Conservation (phyloP, 2,888 invertebrate species). For the Xestia xanthographa region DNA sequence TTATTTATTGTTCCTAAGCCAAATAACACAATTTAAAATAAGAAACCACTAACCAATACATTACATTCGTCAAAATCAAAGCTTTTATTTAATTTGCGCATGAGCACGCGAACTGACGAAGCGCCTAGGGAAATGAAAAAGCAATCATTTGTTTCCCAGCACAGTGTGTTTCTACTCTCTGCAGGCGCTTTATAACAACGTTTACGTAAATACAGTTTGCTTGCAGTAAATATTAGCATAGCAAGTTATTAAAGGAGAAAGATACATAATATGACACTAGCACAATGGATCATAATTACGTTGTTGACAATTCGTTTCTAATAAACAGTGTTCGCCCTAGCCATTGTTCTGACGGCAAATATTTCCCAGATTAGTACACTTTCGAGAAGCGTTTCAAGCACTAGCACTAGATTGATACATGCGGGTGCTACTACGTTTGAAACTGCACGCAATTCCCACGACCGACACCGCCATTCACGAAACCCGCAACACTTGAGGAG, state of each 20-base stretch:
- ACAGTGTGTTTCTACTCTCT: conserved; percentile 11
- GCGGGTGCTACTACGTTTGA: conserved; percentile 68
- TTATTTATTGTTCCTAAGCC: background rate
- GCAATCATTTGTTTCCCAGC: conserved; percentile 38
- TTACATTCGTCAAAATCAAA: background rate
- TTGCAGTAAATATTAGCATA: conserved; percentile 9
- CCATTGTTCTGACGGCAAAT: conserved; percentile 79
- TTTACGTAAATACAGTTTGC: background rate
- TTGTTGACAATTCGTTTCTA: conserved; percentile 64
- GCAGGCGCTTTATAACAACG: conserved; percentile 29
- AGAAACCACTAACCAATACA: background rate
- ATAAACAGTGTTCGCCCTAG: conserved; percentile 66
- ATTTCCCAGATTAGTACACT: conserved; percentile 83
- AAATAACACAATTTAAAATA: background rate
- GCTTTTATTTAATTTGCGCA: background rate
- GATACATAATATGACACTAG: conserved; percentile 16
- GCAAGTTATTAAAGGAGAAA: conserved; percentile 9
- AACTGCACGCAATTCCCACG: conserved; percentile 79
- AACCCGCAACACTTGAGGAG: conserved; percentile 60
- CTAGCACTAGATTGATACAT: conserved; percentile 66
- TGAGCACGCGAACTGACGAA: background rate
- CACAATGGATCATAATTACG: conserved; percentile 56
- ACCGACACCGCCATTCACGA: conserved; percentile 70
- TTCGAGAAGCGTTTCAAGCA: conserved; percentile 76
- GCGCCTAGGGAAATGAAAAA: conserved; percentile 55